phyloP scores from a whole-genome alignment of 2,797 vertebrate genomes.

The Sebastes diploproa region DNA sequence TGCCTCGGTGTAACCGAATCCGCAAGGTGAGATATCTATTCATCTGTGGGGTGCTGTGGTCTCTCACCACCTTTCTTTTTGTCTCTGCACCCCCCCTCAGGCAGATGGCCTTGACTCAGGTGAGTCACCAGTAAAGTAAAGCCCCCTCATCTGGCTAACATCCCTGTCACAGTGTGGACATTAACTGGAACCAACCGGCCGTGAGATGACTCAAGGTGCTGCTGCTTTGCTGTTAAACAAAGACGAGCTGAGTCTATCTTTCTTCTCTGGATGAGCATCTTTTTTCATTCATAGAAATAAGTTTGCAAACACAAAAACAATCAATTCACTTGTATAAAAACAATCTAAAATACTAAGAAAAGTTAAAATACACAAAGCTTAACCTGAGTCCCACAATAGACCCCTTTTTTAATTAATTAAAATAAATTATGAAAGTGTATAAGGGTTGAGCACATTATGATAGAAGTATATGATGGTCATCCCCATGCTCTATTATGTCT shows the following conservation, averaged over 20 bases:
- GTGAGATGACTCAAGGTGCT: conserved; percentile 46
- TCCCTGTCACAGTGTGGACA: conserved; percentile 39
- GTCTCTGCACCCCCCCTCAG: not conserved
- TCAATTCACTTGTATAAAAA: not conserved
- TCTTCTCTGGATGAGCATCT: not conserved
- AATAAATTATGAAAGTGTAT: no score
- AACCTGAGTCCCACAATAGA: no score
- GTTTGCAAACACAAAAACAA: not conserved
- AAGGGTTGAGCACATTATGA: no score
- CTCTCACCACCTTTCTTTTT: conserved; percentile 1
- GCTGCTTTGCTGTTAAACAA: not conserved
- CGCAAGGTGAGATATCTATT: conserved; percentile 40
- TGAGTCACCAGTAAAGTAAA: conserved; percentile 63
- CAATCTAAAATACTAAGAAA: not conserved
- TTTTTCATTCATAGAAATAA: not conserved
- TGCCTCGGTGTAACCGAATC: conserved; percentile 55
- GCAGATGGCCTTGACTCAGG: conserved; percentile 55
- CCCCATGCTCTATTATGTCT: no score
- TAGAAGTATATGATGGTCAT: no score
- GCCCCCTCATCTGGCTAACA: conserved; percentile 50
- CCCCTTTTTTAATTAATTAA: no score
- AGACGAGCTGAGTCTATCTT: conserved; percentile 21
- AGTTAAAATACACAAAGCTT: not conserved
- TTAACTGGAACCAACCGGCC: conserved; percentile 49
- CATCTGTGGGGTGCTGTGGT: conserved; percentile 29